Conservation (phyloP, 2,888 invertebrate species). For the Amphimallon solstitiale region DNA sequence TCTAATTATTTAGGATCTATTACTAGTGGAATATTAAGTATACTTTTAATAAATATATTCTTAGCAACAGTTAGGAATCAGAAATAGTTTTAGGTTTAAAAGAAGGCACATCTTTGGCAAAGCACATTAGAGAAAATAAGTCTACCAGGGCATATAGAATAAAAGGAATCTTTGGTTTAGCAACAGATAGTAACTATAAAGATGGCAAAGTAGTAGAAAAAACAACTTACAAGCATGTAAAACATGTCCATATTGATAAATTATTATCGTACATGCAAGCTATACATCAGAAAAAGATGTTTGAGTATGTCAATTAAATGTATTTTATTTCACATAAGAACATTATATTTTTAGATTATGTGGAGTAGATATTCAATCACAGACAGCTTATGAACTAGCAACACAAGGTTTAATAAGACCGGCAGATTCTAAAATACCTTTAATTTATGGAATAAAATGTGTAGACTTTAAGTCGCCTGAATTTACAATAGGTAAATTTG, state of each 20-base stretch:
- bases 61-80: not conserved
- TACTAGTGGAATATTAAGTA: conserved; percentile 80
- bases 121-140: conserved; percentile 69
- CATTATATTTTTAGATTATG: conserved; percentile 66
- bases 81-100: conserved; percentile 79
- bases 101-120: conserved; percentile 69
- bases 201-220: conserved; percentile 78
- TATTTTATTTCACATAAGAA: conserved; percentile 19
- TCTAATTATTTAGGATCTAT: conserved; percentile 72
- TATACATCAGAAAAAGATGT: conserved; percentile 87
- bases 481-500: conserved; percentile 79
- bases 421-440: conserved; percentile 72
- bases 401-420: conserved; percentile 85
- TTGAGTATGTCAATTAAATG: conserved; percentile 72
- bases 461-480: conserved; percentile 83
- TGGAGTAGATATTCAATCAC: conserved; percentile 85
- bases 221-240: conserved; percentile 77
- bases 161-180: conserved; percentile 78
- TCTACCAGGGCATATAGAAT: conserved; percentile 78
- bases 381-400: conserved; percentile 91
- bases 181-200: conserved; percentile 78
- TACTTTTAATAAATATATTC: conserved; percentile 46
- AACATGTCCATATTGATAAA: conserved; percentile 74
- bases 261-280: conserved; percentile 84
- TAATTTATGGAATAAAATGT: conserved; percentile 88